Evolutionary conservation across 2,888 invertebrate genomes (phyloP).

Genomic region (Megaustenia siamemsis): DNA sequence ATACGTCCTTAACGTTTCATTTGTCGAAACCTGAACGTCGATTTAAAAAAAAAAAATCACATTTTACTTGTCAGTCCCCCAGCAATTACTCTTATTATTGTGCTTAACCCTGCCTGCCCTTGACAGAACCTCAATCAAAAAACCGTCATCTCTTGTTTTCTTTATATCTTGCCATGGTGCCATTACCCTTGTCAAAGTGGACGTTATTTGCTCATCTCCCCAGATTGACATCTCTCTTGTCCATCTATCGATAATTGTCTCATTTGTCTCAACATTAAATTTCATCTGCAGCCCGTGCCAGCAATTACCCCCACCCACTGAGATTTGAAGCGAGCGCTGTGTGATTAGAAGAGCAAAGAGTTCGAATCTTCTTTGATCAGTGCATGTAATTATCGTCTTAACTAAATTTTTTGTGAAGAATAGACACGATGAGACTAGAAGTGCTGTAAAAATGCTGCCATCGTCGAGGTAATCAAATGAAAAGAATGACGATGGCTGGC

Average conservation of each 20-base stretch:
- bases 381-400: background rate
- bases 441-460: background rate
- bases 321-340: background rate
- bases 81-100: no score
- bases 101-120: no score
- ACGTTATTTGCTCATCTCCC: no score
- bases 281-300: background rate
- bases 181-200: no score
- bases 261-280: no score
- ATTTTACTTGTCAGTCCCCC: no score
- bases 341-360: background rate
- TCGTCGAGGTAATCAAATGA: background rate
- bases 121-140: no score
- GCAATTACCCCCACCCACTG: conserved; percentile 9
- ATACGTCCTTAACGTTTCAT: no score
- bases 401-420: background rate
- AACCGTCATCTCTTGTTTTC: no score
- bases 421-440: background rate
- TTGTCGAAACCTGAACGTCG: no score
- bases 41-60: no score
- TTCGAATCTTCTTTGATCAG: conserved; percentile 4
- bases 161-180: no score
- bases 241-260: background rate
- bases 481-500: background rate
- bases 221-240: background rate